Percentiles rank a stretch among this genome's conserved stretches.
These are phyloP conservation scores for Lepus europaeus DNA, from an alignment of 2,113 vertebrate species.

Conservation along the genomic window DNA sequence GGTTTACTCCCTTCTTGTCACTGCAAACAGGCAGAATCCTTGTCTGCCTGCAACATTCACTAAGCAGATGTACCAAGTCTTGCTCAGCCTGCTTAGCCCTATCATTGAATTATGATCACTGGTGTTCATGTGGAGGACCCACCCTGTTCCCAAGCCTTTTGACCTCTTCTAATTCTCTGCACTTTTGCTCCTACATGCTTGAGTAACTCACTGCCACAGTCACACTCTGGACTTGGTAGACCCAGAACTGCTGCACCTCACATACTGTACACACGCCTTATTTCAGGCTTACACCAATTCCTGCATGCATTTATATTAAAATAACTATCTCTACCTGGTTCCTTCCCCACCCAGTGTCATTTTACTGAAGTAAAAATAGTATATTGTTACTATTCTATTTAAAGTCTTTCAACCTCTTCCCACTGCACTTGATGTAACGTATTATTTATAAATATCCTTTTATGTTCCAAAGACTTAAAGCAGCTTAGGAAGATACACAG, in stretches of 20 bases:
- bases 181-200: neutral
- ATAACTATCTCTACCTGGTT: neutral
- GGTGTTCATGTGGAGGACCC: neutral
- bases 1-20: neutral
- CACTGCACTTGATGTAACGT: neutral
- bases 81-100: neutral
- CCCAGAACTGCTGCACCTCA: neutral
- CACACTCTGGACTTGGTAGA: neutral
- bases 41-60: neutral
- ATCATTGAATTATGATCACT: neutral
- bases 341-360: neutral
- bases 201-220: neutral
- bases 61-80: neutral
- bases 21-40: neutral
- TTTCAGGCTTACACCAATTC: neutral
- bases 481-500: constrained; percentile 3
- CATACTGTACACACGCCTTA: neutral
- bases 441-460: constrained; percentile 39
- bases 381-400: neutral
- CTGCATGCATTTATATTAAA: neutral
- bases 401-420: constrained; percentile 40
- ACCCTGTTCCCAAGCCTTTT: neutral
- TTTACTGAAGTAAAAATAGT: constrained; percentile 26
- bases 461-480: constrained; percentile 45
- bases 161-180: neutral